A percentile compares a stretch with the other conserved stretches of the same genome.
These are phyloP conservation scores for Aurelia coerulea DNA, from an alignment of 30 jellyfish, hydroid and myxozoan species.

Conservation along the genomic window DNA sequence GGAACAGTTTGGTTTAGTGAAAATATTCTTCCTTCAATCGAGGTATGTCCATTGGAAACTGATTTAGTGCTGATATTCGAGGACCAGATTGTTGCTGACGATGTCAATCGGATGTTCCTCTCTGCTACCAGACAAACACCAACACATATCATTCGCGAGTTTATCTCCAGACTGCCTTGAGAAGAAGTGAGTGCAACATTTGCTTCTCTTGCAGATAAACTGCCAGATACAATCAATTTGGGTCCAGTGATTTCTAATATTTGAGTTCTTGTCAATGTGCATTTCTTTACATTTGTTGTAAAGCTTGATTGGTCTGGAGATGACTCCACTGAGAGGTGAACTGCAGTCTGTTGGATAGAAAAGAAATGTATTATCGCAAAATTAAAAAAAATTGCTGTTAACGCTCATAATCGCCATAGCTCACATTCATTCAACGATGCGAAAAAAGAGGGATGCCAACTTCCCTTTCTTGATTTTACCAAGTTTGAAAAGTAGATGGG, in stretches of 20 bases:
- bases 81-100: constrained; percentile 1
- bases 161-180: not conserved
- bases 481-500: no score
- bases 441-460: no score
- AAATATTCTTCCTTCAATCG: not conserved
- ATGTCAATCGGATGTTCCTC: not conserved
- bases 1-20: not conserved
- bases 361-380: no score
- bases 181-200: not conserved
- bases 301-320: no score
- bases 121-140: not conserved
- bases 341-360: no score
- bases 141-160: not conserved
- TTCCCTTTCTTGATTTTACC: no score
- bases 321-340: no score
- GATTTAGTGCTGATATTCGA: not conserved
- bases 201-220: not conserved
- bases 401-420: no score
- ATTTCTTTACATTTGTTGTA: no score
- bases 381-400: no score
- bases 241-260: not conserved
- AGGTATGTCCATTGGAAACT: not conserved
- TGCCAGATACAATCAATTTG: not conserved
- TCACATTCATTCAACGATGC: no score
- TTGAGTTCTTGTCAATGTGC: no score